A percentile compares a stretch with the other conserved stretches of the same genome.
Conservation (phyloP, 2,797 vertebrate genomes). For the Ficedula albicollis region DNA sequence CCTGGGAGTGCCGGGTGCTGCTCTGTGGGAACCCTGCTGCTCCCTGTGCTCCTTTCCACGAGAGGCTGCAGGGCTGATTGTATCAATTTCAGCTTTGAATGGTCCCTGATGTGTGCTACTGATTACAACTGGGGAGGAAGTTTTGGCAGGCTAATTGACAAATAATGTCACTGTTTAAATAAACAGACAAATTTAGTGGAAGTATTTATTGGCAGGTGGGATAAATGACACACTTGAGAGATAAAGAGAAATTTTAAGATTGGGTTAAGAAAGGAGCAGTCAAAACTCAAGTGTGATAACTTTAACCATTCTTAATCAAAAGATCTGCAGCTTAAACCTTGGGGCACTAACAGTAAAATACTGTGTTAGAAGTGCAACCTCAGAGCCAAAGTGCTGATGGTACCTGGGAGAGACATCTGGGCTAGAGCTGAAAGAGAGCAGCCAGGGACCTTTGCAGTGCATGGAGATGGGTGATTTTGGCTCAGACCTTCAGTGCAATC, state of each 20-base stretch:
- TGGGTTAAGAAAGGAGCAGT: neutral
- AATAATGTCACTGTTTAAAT: neutral
- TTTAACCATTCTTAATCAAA: neutral
- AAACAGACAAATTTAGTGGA: neutral
- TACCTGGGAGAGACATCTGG: neutral
- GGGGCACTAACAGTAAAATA: neutral
- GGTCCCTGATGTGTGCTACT: neutral
- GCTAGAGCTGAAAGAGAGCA: neutral
- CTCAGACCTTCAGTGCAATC: neutral
- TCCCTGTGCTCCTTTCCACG: neutral
- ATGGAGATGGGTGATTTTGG: neutral
- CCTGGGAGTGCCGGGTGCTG: fast-evolving
- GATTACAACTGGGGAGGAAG: neutral
- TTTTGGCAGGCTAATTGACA: neutral
- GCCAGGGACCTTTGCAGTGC: neutral
- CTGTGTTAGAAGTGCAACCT: neutral
- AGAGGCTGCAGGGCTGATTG: neutral
- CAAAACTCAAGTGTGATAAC: neutral
- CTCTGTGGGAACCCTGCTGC: neutral
- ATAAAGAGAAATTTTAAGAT: neutral
- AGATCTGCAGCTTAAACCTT: neutral
- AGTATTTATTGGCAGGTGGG: neutral
- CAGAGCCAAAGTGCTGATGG: neutral
- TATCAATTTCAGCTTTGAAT: neutral
- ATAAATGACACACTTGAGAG: neutral